A percentile compares a stretch with the other conserved stretches of the same genome.
These are phyloP conservation scores for Montipora capricornis DNA, from an alignment of 64 coral and sea anemone genomes.

Conservation along the genomic window DNA sequence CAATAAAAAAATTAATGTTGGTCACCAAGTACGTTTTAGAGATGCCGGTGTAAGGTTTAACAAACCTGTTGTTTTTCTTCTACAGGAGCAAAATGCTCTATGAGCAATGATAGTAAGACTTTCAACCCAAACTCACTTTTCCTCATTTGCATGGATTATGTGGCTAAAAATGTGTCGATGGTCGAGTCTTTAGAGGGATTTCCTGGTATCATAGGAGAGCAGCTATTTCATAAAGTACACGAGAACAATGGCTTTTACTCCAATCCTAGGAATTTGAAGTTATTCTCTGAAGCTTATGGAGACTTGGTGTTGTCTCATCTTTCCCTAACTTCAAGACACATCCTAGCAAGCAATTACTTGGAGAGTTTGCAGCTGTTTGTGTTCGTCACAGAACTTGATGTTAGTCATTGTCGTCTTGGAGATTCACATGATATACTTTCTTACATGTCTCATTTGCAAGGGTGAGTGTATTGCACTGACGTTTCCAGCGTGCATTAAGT, in stretches of 20 bases:
- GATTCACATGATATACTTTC: slow-evolving; percentile 76
- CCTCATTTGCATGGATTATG: slow-evolving; percentile 85
- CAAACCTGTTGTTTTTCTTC: not conserved
- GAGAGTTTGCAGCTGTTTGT: slow-evolving; percentile 71
- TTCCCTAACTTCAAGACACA: slow-evolving; percentile 40
- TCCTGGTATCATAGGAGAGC: slow-evolving; percentile 84
- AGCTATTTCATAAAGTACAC: slow-evolving; percentile 76
- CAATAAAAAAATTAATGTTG: too few relatives aligned
- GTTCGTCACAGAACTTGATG: slow-evolving; percentile 72
- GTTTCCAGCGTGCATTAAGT: too few relatives aligned
- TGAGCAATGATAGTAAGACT: not conserved
- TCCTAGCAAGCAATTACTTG: slow-evolving; percentile 64
- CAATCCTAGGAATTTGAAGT: slow-evolving; percentile 50
- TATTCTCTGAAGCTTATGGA: slow-evolving; percentile 90
- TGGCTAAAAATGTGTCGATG: slow-evolving; percentile 81
- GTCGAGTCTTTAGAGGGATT: slow-evolving; percentile 86
- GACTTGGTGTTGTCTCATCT: slow-evolving; percentile 61
- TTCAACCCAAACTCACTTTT: slow-evolving; percentile 61
- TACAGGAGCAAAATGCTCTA: slow-evolving; percentile 79
- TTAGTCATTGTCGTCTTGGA: slow-evolving; percentile 87
- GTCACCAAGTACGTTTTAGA: too few relatives aligned
- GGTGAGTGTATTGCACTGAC: not conserved
- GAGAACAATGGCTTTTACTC: slow-evolving; percentile 37
- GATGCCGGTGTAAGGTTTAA: too few relatives aligned
- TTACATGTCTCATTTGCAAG: slow-evolving; percentile 40